Evolutionary conservation across 2,797 vertebrate species (phyloP), one percentile per base, ranked within the genome.

Genomic region (Amniataba percoides): DNA sequence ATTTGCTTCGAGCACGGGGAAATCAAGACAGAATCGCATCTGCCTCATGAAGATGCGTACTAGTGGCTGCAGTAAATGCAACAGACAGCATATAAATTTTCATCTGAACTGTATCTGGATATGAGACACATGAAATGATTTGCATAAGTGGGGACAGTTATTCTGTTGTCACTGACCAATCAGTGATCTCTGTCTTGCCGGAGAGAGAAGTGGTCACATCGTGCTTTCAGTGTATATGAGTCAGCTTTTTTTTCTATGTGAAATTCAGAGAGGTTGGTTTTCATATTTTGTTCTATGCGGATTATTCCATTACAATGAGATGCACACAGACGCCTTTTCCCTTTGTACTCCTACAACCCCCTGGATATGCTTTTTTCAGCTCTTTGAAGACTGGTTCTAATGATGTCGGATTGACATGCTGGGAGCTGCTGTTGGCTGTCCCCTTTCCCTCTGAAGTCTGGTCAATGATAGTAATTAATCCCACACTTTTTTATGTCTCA

Each of bases 381-480:
- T 51, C 58, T 73, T 18, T 58, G 80, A 77, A 49, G 31, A 51
- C 39, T 53, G 52, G 36, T 45, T 68, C 59, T 87, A 80, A 82
- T 88, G 71, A 85, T 87, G 27, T 70, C 36, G 60, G 78, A 65
- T 79, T 49, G 56, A 61, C 61, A 66, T 34, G 73, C 62, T 68
- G 61, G 43, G 71, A 76, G 64, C 10, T 74, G 52, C 62, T 53
- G 58, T 13, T 62, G 43, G 49, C 65, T 46, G 39, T 43, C 11
- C 23, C 42, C 15, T 43, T 45, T 66, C 15, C 16, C 65, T 64
- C 64, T 71, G 23, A 72, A 61, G 60, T 74, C 58, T 71, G 61
- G 25, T 49, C 25, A 14, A 11, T 34, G 39, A 19, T 19, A 42
- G 45, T 25, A 23, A 25, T 51, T 84, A 49, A 80, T 52, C 45